phyloP scores from a whole-genome alignment of 2,888 invertebrate genomes.

The Agriotes lineatus region DNA sequence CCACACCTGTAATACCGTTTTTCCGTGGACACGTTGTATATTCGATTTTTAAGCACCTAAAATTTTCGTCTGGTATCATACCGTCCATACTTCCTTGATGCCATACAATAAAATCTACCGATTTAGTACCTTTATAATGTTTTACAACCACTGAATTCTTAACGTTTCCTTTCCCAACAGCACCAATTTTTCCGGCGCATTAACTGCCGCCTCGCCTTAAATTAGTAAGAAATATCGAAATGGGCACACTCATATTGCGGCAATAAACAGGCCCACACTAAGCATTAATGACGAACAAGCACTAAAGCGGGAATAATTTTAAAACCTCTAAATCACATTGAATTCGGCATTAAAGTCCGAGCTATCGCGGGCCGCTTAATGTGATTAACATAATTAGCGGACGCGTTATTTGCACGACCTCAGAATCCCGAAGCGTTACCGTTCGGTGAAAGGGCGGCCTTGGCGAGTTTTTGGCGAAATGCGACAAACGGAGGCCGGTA shows the following conservation, averaged over 20 bases:
- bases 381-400: constrained; percentile 14
- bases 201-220: not conserved
- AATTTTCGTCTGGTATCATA: no score
- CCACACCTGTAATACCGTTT: no score
- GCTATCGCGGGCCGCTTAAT: constrained; percentile 2
- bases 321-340: constrained; percentile 5
- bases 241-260: not conserved
- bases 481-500: no score
- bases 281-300: not conserved
- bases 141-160: no score
- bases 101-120: no score
- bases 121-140: no score
- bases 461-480: not conserved
- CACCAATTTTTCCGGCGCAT: no score
- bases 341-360: constrained; percentile 9
- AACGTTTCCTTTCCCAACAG: no score
- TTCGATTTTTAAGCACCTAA: no score
- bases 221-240: no score
- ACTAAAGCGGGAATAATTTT: constrained; percentile 2
- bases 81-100: no score
- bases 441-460: constrained; percentile 7
- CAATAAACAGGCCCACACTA: constrained; percentile 3
- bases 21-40: no score
- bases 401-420: constrained; percentile 2
- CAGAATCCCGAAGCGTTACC: constrained; percentile 1